Evolutionary conservation across 37 sponge, comb jelly and placozoan species (phyloP), one percentile per base, ranked within the genome.

Genomic region (Spongia lamella): DNA sequence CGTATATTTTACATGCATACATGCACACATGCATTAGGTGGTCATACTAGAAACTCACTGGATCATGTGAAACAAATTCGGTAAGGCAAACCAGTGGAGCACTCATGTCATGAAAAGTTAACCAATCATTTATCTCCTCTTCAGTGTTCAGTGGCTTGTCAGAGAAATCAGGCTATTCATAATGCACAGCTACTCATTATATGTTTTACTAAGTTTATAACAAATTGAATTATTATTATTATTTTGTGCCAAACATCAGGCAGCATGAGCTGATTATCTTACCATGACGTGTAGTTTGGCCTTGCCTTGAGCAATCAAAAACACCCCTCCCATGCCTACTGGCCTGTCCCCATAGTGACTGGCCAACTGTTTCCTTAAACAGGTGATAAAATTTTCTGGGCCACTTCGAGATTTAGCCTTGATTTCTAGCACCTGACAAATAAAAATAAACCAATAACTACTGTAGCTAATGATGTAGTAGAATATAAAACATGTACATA

Each of bases 221-320:
- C n/a, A n/a, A n/a, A n/a, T n/a, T n/a, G n/a, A n/a, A n/a, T n/a
- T n/a, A n/a, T n/a, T n/a, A n/a, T n/a, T n/a, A n/a, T n/a, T n/a
- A n/a, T n/a, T n/a, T n/a, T n/a, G n/a, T n/a, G n/a, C n/a, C n/a
- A n/a, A n/a, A n/a, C n/a, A n/a, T n/a, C n/a, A n/a, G n/a, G n/a
- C n/a, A n/a, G n/a, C 22, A 43, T 4, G 9, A 14, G 25, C 9
- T 37, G 24, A 11, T 54, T 7, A 17, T 51, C 55, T 76, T 13
- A 89, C 94, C 98, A 97, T 97, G 64, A 97, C 88, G 43, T 97
- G 98, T 7, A 88, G 82, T 31, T 89, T 83, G 2, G 95, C 92
- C 57, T 81, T 89, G 22, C 98, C 95, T 30, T 77, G 59, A 6
- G 59, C 56, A 37, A 97, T 89, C 56, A 77, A 79, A 55, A 97